Base-by-base conservation (phyloP, 2,113 vertebrate genomes). In the Lamprologus lemairii region DNA sequence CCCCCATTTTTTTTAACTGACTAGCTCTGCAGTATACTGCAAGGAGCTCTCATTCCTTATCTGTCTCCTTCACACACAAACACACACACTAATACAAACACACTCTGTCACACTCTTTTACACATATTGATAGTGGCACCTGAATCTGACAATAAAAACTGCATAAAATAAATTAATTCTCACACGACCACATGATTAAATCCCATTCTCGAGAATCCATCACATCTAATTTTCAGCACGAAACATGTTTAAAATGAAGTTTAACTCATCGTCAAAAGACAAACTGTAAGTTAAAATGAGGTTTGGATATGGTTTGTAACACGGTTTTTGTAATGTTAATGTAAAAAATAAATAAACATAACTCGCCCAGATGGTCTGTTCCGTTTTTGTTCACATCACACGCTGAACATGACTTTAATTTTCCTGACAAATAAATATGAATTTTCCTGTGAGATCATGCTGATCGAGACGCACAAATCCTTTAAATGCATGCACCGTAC, bases 1-100 rank as follows among this genome's bases (percentile, higher is more conserved):
- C 92, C 5, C 17, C 14, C 49, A 4, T 86, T 73, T 75, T 33
- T 90, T 92, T 92, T 90, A 26, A 92, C 83, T 90, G 86, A 91
- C 89, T 85, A 26, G 88, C 88, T 93, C 91, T 92, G 93, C 89
- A 53, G 93, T 87, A 86, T 81, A 84, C 84, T 88, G 86, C 91
- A 91, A 93, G 80, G 53, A 90, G 80, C 90, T 87, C 80, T 54
- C 78, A 80, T 83, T 88, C 60, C 83, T 58, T 78, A 51, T 81
- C 78, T 86, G 19, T 58, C 78, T 83, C 81, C 54, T 83, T 71
- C 63, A 14, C 37, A 26, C 45, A 28, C 60, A 60, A 6, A 54
- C 75, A 71, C 51, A 58, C 14, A 68, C 8, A 17, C 83, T 60
- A 45, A 75, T 40, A 71, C 28, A 80, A 7, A 26, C 75, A 81